A percentile compares a stretch with the other conserved stretches of the same genome.
These are phyloP conservation scores for Dryomyza anilis DNA, from an alignment of 2,888 invertebrate genomes.

Conservation along the genomic window DNA sequence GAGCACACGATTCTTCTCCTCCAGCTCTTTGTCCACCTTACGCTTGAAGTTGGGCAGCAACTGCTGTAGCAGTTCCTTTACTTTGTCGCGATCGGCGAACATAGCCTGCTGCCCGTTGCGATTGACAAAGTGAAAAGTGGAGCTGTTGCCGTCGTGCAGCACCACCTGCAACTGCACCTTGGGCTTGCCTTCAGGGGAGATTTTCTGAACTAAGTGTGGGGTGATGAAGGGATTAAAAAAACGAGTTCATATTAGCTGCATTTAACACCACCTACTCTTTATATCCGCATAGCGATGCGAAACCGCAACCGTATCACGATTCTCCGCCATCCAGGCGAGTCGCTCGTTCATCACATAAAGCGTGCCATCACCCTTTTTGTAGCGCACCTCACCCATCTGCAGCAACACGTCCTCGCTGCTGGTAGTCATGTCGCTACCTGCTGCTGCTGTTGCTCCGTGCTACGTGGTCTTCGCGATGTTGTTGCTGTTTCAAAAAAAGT, in stretches of 20 bases:
- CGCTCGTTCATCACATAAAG: conserved; percentile 93
- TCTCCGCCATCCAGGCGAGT: conserved; percentile 95
- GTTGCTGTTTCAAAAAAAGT: no score
- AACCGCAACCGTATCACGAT: conserved; percentile 88
- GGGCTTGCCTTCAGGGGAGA: conserved; percentile 94
- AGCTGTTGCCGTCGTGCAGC: conserved; percentile 89
- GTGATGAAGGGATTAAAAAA: no score
- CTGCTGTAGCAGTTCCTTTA: conserved; percentile 89
- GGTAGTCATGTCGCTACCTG: conserved; percentile 74
- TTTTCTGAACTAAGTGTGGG: conserved; percentile 88
- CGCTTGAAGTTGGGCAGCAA: conserved; percentile 91
- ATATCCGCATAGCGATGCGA: conserved; percentile 95
- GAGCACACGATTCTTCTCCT: conserved; percentile 88
- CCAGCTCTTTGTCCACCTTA: conserved; percentile 88
- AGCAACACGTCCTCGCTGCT: conserved; percentile 94
- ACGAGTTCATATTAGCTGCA: not conserved
- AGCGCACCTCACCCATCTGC: conserved; percentile 89
- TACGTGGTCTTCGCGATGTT: no score
- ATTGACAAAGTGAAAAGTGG: conserved; percentile 97
- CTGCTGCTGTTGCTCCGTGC: no score
- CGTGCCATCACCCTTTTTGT: conserved; percentile 95
- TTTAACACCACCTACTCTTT: conserved; percentile 71
- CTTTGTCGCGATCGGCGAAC: conserved; percentile 87
- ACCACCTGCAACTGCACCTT: conserved; percentile 98
- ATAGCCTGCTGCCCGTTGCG: conserved; percentile 82